Evolutionary conservation across 2,888 invertebrate genomes (phyloP), one percentile per base, ranked within the genome.

Genomic region (Gortyna flavago): DNA sequence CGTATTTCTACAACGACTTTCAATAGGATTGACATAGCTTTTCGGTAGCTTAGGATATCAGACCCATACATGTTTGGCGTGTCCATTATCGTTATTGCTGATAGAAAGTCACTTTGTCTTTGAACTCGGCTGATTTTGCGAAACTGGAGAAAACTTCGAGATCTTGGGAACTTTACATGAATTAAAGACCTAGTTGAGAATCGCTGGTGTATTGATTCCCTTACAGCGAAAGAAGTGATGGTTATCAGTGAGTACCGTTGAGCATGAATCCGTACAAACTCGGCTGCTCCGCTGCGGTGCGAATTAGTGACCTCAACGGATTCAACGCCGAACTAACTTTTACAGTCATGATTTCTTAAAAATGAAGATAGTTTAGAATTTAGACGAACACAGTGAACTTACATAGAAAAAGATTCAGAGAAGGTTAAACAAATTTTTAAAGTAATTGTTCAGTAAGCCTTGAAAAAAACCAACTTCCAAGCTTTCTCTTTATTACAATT

Each of bases 201-300:
- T 18, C 48, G 11, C 70, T 86, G 68, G 5, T 57, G 18, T 66
- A 70, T 74, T 75, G 65, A 66, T 68, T 76, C 32, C 35, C 66
- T 75, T 66, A 71, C 69, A 73, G 48, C 44, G 57, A 80, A 72
- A 76, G 71, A 80, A 44, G 18, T 29, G 79, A 85, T 87, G 51
- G 64, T 77, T 74, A 88, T 85, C 85, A 51, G 3, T 65, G 41
- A 51, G 62, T 85, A 84, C 85, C 81, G 83, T 86, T 86, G 48
- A 29, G 66, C 41, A 66, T 64, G 41, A 32, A 32, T 72, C 73
- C 51, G 71, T 72, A 75, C 18, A 51, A 82, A 75, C 57, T 82
- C 11, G 59, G 66, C 38, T 67, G 67, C 75, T 66, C 11, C 59
- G 70, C 38, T 62, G 62, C 75, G 64, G n/a, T 71, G 62, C 87